phyloP scores from a whole-genome alignment of 2,888 invertebrate genomes.

The Tyria jacobaeae region DNA sequence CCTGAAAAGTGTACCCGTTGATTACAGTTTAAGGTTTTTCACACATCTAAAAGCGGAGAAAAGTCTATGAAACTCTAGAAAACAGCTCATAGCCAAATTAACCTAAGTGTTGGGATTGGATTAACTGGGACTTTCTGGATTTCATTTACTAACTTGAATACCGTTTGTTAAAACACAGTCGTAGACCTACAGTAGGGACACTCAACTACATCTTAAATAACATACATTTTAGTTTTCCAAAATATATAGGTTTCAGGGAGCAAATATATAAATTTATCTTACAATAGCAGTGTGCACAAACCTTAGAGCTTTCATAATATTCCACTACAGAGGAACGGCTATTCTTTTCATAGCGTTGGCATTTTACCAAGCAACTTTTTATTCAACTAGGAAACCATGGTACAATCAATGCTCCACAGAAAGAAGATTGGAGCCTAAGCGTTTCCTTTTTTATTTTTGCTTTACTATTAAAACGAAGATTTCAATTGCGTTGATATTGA shows the following conservation, averaged over 20 bases:
- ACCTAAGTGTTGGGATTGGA: background rate
- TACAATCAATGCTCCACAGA: constrained; percentile 78
- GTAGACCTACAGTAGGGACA: background rate
- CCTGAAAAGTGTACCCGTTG: too few relatives aligned
- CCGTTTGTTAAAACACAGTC: background rate
- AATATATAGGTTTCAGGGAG: constrained; percentile 29
- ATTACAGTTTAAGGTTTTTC: too few relatives aligned
- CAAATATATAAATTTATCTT: constrained; percentile 34
- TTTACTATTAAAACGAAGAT: constrained; percentile 67
- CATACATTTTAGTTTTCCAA: constrained; percentile 17
- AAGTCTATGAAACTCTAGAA: too few relatives aligned
- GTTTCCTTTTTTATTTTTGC: constrained; percentile 64
- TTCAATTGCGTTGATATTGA: constrained; percentile 66
- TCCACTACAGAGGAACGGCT: constrained; percentile 65
- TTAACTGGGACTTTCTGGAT: background rate
- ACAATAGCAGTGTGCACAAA: constrained; percentile 54
- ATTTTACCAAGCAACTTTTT: constrained; percentile 82
- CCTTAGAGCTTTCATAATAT: constrained; percentile 69
- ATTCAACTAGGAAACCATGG: constrained; percentile 76
- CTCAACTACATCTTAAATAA: constrained; percentile 3
- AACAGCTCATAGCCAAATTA: too few relatives aligned
- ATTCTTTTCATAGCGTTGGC: constrained; percentile 80
- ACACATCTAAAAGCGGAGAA: too few relatives aligned
- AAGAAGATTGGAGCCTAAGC: constrained; percentile 69
- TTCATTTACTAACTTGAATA: background rate